Evolutionary conservation across 2,888 invertebrate genomes (phyloP), one percentile per base, ranked within the genome.

Genomic region (Smittia sp.): DNA sequence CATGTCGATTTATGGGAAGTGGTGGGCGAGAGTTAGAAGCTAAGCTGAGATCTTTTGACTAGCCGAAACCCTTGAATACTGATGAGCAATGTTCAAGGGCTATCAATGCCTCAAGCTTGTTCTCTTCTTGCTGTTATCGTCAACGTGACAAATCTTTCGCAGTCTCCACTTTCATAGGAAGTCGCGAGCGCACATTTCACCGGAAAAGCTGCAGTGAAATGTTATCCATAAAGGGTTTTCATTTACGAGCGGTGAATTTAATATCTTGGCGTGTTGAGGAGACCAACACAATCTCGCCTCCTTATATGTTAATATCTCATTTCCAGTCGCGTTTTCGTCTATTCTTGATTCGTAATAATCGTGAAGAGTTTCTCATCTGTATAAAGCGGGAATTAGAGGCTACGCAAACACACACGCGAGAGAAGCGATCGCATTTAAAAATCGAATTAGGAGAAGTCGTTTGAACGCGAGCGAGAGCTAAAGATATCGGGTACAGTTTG

Each of bases 291-390:
- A 24, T 22, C 39, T n/a, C 66, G 27, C 7, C 13, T 41, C 41
- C 22, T 65, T 15, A 65, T 65, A 67, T 67, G 67, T 67, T 67
- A 67, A n/a, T 67, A 38, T 38, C n/a, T n/a, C n/a, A 66, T 32
- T 66, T 39, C 27, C 20, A 38, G 11, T 15, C 52, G 9, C 22
- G 58, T 58, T 58, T 58, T 46, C 38, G 38, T 38, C 38, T 38
- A 38, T 46, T 46, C 46, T 2, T 15, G 6, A 13, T 46, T 46
- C 46, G 6, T 46, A 3, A n/a, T 46, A 32, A 32, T 66, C n/a
- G 39, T 20, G 24, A 41, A 22, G 46, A 46, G 24, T 46, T 22
- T 41, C 27, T 67, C 67, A 24, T 46, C 11, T 6, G 41, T 46
- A 39, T 67, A 22, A 46, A 66, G 38, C 39, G 24, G 41, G 41